Conservation (phyloP, 2,888 invertebrate genomes). For the Yponomeuta sedellus region DNA sequence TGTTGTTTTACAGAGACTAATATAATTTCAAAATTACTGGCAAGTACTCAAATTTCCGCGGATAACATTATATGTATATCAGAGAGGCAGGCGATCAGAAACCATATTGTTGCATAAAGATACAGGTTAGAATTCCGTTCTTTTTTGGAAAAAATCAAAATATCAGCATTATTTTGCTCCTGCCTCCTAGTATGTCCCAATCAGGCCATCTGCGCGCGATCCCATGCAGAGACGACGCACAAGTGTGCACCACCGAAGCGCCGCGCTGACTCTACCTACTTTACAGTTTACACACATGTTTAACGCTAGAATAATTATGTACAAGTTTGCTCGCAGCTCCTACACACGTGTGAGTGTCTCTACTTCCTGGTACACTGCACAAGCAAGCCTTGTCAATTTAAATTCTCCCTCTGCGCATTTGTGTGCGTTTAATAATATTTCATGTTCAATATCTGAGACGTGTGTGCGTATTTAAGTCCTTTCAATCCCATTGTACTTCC, state of each 20-base stretch:
- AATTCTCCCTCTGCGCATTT: conserved; percentile 63
- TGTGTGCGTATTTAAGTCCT: conserved; percentile 56
- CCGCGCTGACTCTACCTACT: conserved; percentile 51
- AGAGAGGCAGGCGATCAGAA: no score
- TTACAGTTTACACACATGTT: background rate
- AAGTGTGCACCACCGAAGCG: conserved; percentile 65
- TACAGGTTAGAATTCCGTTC: no score
- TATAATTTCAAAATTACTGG: no score
- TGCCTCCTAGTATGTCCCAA: conserved; percentile 55
- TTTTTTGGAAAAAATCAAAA: no score
- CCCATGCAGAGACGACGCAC: conserved; percentile 68
- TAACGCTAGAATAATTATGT: background rate
- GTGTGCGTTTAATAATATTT: conserved; percentile 71
- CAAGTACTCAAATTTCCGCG: no score
- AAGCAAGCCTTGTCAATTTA: conserved; percentile 64
- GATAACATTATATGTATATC: no score
- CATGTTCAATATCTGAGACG: conserved; percentile 52
- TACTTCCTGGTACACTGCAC: conserved; percentile 74
- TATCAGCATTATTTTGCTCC: no score
- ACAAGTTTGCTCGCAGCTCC: conserved; percentile 33
- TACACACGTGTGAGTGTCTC: conserved; percentile 65
- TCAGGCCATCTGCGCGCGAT: conserved; percentile 69
- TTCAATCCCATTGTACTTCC: conserved; percentile 76
- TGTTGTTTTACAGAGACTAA: no score
- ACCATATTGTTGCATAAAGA: no score